Evolutionary conservation across 2,797 vertebrate genomes (phyloP), one percentile per base, ranked within the genome.

Genomic region (Leucoraja ocellata): DNA sequence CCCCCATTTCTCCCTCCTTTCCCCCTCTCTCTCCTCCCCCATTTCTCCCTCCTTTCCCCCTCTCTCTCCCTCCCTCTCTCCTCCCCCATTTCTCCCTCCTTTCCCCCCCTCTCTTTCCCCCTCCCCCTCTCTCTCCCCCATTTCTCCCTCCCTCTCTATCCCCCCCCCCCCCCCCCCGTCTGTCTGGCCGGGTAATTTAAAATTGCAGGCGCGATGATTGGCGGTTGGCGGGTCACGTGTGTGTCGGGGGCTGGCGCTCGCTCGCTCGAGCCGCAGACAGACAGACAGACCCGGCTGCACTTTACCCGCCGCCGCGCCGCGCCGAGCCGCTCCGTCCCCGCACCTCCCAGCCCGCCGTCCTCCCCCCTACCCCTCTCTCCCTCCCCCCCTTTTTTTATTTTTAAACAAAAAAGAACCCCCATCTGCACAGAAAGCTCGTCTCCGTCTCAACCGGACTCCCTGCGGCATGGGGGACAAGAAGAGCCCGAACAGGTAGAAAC

Each of bases 391-490:
- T n/a, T n/a, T 73, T 73, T 73, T 73, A 21, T 23, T 73, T 21
- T 8, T 16, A 14, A 18, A 79, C n/a, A 79, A 46, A 46, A 46
- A 46, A 32, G 46, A 46, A 46, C 46, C 46, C 46, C 46, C 46
- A 46, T 46, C 46, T 46, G 46, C n/a, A 79, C n/a, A 39, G 3
- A 79, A n/a, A 79, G n/a, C 63, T 73, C 9, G 63, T 14, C 68
- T 91, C 65, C 7, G 25, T n/a, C 83, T 28, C 77, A 13, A 78
- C 77, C 13, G 77, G 18, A 16, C 78, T 73, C 80, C 46, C 25
- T 80, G 93, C 78, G 93, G 93, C 96, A 99, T 99, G 98, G 98
- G 98, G 96, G 98, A 98, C 97, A 98, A 99, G 96, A 99, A 98
- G 97, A 99, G 98, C 98, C 98, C 98, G 95, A 98, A 97, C 97